phyloP scores from a whole-genome alignment of 2,797 vertebrate genomes.

The Crax fasciolata region DNA sequence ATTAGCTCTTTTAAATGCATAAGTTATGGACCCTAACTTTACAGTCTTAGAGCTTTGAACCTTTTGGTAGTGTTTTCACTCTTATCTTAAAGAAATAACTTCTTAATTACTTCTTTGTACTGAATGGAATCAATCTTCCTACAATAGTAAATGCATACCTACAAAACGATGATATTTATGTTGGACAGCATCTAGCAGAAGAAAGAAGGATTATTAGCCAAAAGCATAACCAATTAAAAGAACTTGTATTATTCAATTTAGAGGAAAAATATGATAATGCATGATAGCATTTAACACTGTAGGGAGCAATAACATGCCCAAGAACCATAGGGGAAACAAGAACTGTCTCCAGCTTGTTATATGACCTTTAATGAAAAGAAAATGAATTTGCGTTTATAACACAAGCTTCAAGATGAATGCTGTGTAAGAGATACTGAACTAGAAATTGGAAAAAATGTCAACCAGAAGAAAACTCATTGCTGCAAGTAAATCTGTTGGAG shows the following conservation, averaged over 20 bases:
- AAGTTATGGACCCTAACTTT: slow-evolving; percentile 48
- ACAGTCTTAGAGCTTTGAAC: slow-evolving; percentile 48
- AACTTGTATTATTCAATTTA: not conserved
- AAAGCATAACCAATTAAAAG: not conserved
- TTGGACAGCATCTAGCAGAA: not conserved
- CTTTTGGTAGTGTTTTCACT: not conserved
- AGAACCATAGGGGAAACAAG: not conserved
- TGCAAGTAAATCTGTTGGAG: not conserved
- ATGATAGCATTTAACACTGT: not conserved
- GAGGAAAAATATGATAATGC: not conserved
- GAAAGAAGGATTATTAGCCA: not conserved
- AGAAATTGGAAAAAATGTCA: not conserved
- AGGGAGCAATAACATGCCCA: not conserved
- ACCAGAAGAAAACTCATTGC: not conserved
- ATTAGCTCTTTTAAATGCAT: slow-evolving; percentile 64
- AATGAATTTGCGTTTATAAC: not conserved
- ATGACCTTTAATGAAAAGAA: not conserved
- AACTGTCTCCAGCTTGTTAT: not conserved
- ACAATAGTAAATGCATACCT: not conserved
- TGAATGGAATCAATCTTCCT: slow-evolving; percentile 51
- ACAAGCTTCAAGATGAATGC: not conserved
- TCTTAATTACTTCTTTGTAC: not conserved
- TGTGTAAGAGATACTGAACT: not conserved
- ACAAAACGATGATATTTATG: not conserved
- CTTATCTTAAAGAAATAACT: slow-evolving; percentile 18